These are phyloP conservation scores for Sander vitreus DNA, from an alignment of 2,113 vertebrate genomes.

Conservation along the genomic window DNA sequence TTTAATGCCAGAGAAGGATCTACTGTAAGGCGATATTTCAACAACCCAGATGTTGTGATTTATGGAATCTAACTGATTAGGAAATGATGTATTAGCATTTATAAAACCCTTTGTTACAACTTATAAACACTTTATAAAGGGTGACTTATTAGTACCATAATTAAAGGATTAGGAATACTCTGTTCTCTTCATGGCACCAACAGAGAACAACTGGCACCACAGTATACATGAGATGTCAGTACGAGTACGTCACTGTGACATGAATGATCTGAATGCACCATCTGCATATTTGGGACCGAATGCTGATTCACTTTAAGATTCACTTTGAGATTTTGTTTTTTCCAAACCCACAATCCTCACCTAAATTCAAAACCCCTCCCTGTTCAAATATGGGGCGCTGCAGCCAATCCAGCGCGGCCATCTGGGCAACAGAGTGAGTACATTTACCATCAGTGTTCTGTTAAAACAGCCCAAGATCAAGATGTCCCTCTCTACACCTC, in stretches of 20 bases:
- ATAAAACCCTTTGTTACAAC: slow-evolving; percentile 6
- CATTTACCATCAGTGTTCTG: slow-evolving; percentile 54
- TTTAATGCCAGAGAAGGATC: neutral
- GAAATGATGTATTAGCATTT: neutral
- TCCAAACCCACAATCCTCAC: slow-evolving; percentile 21
- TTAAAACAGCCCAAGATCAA: slow-evolving; percentile 19
- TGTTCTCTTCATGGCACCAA: slow-evolving; percentile 19
- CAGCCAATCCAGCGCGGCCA: slow-evolving; percentile 57
- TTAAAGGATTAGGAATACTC: slow-evolving; percentile 9
- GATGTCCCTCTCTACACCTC: neutral
- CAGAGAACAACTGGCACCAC: slow-evolving; percentile 13
- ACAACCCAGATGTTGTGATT: neutral
- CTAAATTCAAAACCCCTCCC: slow-evolving; percentile 37
- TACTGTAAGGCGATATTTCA: neutral
- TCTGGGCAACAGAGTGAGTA: slow-evolving; percentile 57
- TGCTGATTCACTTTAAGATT: slow-evolving; percentile 34
- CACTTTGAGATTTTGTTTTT: slow-evolving; percentile 30
- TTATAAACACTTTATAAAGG: slow-evolving; percentile 16
- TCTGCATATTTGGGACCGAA: slow-evolving; percentile 22
- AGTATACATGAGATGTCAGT: neutral
- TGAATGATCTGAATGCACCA: neutral
- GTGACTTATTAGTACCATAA: neutral
- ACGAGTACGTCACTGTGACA: slow-evolving; percentile 7
- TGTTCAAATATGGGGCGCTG: slow-evolving; percentile 44
- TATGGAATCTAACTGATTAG: slow-evolving; percentile 6